phyloP scores from a whole-genome alignment of 2,888 invertebrate species.

The Drosophila macrospina region DNA sequence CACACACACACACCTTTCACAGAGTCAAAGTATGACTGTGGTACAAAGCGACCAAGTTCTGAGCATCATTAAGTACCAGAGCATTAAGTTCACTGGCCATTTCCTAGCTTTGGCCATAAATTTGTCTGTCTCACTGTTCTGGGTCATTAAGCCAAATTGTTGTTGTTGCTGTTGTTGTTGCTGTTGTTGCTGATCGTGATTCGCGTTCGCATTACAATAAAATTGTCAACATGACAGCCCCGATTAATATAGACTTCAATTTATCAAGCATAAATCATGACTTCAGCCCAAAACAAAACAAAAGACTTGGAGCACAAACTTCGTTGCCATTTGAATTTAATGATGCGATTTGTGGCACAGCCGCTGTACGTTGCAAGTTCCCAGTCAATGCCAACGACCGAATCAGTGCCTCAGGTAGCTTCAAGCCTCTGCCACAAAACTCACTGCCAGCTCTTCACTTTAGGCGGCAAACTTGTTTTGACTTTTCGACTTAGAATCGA shows the following conservation, averaged over 20 bases:
- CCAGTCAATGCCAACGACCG: constrained; percentile 57
- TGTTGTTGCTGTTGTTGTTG: constrained; percentile 29
- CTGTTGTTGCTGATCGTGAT: constrained; percentile 47
- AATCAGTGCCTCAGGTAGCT: constrained; percentile 21
- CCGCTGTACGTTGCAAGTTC: constrained; percentile 26
- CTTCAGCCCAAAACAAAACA: constrained; percentile 22
- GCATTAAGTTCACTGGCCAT: constrained; percentile 57
- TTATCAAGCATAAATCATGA: constrained; percentile 68
- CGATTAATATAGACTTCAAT: constrained; percentile 76
- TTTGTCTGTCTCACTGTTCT: constrained; percentile 51
- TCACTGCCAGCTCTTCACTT: constrained; percentile 9
- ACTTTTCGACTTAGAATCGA: constrained; percentile 52
- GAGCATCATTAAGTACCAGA: constrained; percentile 48
- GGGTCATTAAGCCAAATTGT: constrained; percentile 62
- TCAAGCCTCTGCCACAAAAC: constrained; percentile 6
- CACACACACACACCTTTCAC: constrained; percentile 53
- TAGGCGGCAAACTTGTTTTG: constrained; percentile 60
- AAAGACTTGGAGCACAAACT: constrained; percentile 67
- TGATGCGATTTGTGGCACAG: constrained; percentile 23
- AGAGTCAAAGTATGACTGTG: constrained; percentile 7
- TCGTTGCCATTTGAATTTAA: constrained; percentile 41
- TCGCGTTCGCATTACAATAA: constrained; percentile 59
- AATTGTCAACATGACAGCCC: constrained; percentile 79
- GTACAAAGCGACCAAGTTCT: constrained; percentile 31
- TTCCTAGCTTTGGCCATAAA: constrained; percentile 49